Evolutionary conservation across 2,113 vertebrate species (phyloP), one percentile per base, ranked within the genome.

Genomic region (Tenebrosternarchus preto): DNA sequence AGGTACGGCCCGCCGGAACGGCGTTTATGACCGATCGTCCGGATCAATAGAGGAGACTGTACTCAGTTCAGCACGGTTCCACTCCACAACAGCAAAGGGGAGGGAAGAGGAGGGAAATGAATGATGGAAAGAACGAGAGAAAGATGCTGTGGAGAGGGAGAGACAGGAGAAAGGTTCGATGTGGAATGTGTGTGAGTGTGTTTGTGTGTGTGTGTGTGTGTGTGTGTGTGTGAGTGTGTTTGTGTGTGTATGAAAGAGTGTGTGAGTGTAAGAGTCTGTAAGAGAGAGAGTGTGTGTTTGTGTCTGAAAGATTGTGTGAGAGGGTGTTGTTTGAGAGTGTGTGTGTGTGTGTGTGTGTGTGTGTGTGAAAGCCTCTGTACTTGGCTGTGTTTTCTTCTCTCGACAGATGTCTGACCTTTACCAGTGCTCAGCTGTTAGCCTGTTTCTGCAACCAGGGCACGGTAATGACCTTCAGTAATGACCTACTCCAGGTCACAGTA

Each of bases 371-470:
- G 43, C 53, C 55, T 46, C 53, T 60, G 66, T 76, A 33, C 59
- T 76, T 76, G 57, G 5, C 20, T 46, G 36, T 31, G 50, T 50
- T 39, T n/a, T 63, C 60, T 80, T 70, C 82, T 66, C 75, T 75
- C 55, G 29, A 27, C 43, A 79, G 74, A 81, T 55, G 61, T 74
- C 66, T 85, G 89, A 90, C 91, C 89, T 92, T 92, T 91, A 77
- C 85, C 85, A 90, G 90, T 80, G 82, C 83, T 61, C 55, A 56
- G 76, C 84, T 88, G 89, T 90, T 88, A 88, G 77, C 81, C 36
- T 2, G 77, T 76, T 83, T 71, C 71, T 73, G 78, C 74, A 74
- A 71, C 85, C 70, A 3, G 17, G 56, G 59, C 76, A 16, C 75
- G 77, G 77, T n/a, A n/a, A n/a, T n/a, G n/a, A n/a, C n/a, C n/a